Base-by-base conservation (phyloP, 1,140 invertebrate genomes). In the Chelonus insularis region DNA sequence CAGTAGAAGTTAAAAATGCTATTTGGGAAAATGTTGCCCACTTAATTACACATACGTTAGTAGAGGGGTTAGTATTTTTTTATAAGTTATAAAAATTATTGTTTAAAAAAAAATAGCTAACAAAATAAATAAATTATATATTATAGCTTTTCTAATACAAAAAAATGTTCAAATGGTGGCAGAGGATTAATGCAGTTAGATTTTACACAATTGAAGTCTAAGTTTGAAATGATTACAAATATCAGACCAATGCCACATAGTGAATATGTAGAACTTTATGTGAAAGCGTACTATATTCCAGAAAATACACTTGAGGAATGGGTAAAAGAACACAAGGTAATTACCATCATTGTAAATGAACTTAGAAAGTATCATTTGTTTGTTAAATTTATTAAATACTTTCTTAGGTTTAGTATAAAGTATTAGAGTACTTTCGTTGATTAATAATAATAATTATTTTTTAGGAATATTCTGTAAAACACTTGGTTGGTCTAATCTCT, bases 111-210 rank as follows among this genome's bases (percentile, higher is more conserved):
- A n/a, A n/a, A n/a, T n/a, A n/a, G n/a, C n/a, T n/a, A n/a, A n/a
- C n/a, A n/a, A n/a, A n/a, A n/a, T n/a, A n/a, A n/a, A n/a, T n/a
- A n/a, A n/a, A n/a, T n/a, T n/a, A n/a, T n/a, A n/a, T n/a, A n/a
- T 18, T 18, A 7, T 18, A 92, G 91, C 4, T 97, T 94, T 82
- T 89, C 94, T 5, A 89, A 87, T 72, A 92, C 92, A 1, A 94
- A 91, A 67, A 97, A 97, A 77, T 99, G 97, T 82, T 94, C 95
- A 0, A 96, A 96, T 67, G 96, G 95, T 65, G 97, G 97, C 1
- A 82, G 97, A 61, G 97, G 94, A 0, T 77, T 99, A 2, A 99
- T 99, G 97, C 96, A 98, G 75, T 82, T 99, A 2, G 97, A 99
- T 84, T 98, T 96, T 77, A 94, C 95, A 18, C 96, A 99, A 75